A percentile compares a stretch with the other conserved stretches of the same genome.
Conservation (phyloP, 1,140 invertebrate genomes). For the Acromyrmex charruanus region DNA sequence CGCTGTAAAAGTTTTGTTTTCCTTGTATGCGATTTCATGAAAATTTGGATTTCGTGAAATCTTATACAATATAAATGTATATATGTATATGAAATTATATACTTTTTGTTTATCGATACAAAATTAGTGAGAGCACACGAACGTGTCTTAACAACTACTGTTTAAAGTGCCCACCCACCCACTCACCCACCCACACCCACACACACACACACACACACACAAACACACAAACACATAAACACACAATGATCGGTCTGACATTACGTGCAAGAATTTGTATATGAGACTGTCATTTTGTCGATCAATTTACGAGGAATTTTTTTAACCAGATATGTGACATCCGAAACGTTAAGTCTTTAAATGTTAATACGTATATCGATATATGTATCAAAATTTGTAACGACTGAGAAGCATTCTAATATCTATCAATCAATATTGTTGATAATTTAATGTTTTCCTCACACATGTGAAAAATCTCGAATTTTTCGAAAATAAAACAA, state of each 20-base stretch:
- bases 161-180: constrained; percentile 58
- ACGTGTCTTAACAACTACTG: constrained; percentile 60
- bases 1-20: not conserved
- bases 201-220: constrained; percentile 18
- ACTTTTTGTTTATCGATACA: constrained; percentile 25
- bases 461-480: constrained; percentile 20
- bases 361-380: constrained; percentile 52
- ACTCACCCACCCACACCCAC: not conserved
- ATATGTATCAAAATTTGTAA: constrained; percentile 64
- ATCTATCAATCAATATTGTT: constrained; percentile 30
- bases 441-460: constrained; percentile 4
- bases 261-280: constrained; percentile 63
- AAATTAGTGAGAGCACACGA: constrained; percentile 46
- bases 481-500: constrained; percentile 53
- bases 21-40: not conserved
- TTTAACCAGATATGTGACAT: constrained; percentile 41
- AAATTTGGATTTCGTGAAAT: constrained; percentile 2
- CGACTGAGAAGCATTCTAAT: constrained; percentile 54
- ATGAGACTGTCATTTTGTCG: constrained; percentile 64
- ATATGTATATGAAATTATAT: constrained; percentile 37
- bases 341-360: constrained; percentile 46
- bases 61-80: not conserved
- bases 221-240: not conserved
- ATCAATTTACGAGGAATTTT: constrained; percentile 47
- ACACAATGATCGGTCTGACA: constrained; percentile 50